phyloP scores from a whole-genome alignment of 2,113 vertebrate species.

The Labeo rohita region DNA sequence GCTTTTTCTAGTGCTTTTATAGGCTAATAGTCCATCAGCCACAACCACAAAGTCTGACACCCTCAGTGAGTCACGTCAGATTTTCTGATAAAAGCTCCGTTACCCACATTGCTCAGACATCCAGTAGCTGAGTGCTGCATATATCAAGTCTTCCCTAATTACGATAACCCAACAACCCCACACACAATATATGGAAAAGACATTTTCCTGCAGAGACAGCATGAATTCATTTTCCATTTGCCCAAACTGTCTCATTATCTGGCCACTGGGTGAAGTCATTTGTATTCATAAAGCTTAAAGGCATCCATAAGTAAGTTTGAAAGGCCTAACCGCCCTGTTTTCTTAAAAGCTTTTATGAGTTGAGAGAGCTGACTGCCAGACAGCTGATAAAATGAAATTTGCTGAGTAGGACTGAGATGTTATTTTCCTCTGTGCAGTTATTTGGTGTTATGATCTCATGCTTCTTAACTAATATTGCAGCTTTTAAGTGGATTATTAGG shows the following conservation, averaged over 20 bases:
- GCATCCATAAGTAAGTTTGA: constrained; percentile 45
- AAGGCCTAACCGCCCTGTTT: background rate
- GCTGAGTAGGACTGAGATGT: constrained; percentile 19
- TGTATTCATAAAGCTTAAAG: constrained; percentile 59
- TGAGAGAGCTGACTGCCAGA: constrained; percentile 55
- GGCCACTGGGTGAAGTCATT: constrained; percentile 63
- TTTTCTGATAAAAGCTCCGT: constrained; percentile 27
- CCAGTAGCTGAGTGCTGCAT: constrained; percentile 12
- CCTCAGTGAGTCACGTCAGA: constrained; percentile 15
- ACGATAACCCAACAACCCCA: constrained; percentile 27
- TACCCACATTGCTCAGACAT: constrained; percentile 5
- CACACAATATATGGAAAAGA: constrained; percentile 53
- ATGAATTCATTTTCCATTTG: constrained; percentile 64
- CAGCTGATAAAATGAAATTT: constrained; percentile 56
- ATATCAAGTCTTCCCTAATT: constrained; percentile 33
- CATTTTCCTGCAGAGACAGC: constrained; percentile 54
- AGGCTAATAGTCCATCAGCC: background rate
- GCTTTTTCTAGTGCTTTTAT: background rate
- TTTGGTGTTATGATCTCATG: background rate
- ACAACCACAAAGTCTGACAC: constrained; percentile 9
- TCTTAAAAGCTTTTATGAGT: constrained; percentile 39
- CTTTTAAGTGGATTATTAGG: background rate
- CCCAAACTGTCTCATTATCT: constrained; percentile 58
- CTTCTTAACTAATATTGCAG: constrained; percentile 15
- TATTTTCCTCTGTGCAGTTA: constrained; percentile 47